phyloP scores from a whole-genome alignment of 2,113 vertebrate genomes.

The Solea senegalensis region DNA sequence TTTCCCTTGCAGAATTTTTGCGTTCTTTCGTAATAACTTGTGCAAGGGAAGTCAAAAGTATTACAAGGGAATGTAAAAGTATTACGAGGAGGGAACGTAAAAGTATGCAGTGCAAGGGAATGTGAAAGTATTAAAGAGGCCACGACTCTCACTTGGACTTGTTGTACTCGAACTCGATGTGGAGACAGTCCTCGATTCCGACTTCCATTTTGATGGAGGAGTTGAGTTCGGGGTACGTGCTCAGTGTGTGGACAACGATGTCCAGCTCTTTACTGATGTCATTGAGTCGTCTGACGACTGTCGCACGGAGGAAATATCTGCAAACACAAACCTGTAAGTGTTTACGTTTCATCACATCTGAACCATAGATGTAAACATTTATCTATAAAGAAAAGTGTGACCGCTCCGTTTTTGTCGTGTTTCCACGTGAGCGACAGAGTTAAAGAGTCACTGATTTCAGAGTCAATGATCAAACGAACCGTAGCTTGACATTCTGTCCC shows the following conservation, averaged over 20 bases:
- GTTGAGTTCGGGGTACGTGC: conserved; percentile 95
- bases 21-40: too few species aligned
- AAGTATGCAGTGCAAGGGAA: too few species aligned
- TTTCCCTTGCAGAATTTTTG: too few species aligned
- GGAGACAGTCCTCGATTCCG: conserved; percentile 97
- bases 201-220: conserved; percentile 99
- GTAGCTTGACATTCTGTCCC: conserved; percentile 95
- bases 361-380: background rate
- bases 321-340: conserved; percentile 11
- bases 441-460: conserved; percentile 20
- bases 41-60: too few species aligned
- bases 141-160: conserved; percentile 92
- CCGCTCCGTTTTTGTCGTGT: background rate
- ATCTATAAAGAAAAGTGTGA: background rate
- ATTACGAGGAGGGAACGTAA: too few species aligned
- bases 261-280: conserved; percentile 97
- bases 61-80: too few species aligned
- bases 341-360: background rate
- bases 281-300: conserved; percentile 92
- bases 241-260: conserved; percentile 95
- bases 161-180: conserved; percentile 99
- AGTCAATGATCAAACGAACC: conserved; percentile 79
- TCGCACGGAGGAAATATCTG: conserved; percentile 97
- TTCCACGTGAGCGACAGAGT: conserved; percentile 6
- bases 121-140: too few species aligned